These are phyloP conservation scores for Hipparchia sbordonii DNA, from an alignment of 2,888 invertebrate species.

Conservation along the genomic window DNA sequence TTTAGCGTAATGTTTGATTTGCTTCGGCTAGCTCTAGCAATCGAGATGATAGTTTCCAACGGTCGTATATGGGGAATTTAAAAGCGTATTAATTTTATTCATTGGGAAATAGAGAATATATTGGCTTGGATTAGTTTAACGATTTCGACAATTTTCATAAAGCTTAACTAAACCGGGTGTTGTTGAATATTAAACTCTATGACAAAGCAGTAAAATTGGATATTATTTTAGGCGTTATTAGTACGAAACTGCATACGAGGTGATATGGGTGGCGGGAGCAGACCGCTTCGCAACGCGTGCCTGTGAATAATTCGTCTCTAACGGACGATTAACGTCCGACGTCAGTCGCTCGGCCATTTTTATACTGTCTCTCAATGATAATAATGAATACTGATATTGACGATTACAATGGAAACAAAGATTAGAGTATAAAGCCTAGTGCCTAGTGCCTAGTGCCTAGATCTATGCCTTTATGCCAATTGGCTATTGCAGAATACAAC, in stretches of 20 bases:
- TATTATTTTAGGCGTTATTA: slow-evolving; percentile 42
- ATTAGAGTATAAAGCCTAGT: no score
- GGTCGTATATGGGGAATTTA: slow-evolving; percentile 67
- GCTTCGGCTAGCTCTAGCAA: neutral
- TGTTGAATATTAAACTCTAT: slow-evolving; percentile 41
- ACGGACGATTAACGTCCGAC: slow-evolving; percentile 78
- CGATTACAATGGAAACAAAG: neutral
- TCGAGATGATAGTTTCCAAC: slow-evolving; percentile 51
- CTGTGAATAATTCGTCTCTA: slow-evolving; percentile 80
- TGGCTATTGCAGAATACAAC: no score
- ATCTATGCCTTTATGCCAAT: no score
- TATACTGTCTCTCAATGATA: slow-evolving; percentile 38
- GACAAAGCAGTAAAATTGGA: slow-evolving; percentile 24
- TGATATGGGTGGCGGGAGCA: slow-evolving; percentile 67
- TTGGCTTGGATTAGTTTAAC: slow-evolving; percentile 79
- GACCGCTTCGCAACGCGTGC: slow-evolving; percentile 68
- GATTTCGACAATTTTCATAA: slow-evolving; percentile 48
- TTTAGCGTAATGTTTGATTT: slow-evolving; percentile 22
- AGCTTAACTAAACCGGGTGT: slow-evolving; percentile 37
- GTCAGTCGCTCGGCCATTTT: slow-evolving; percentile 63
- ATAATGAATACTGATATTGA: neutral
- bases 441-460: no score
- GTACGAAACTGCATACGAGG: slow-evolving; percentile 49
- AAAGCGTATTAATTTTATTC: slow-evolving; percentile 78
- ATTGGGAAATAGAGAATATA: slow-evolving; percentile 78